Evolutionary conservation across 2,888 invertebrate genomes (phyloP).

Genomic region (Caenorhabditis auriculariae): DNA sequence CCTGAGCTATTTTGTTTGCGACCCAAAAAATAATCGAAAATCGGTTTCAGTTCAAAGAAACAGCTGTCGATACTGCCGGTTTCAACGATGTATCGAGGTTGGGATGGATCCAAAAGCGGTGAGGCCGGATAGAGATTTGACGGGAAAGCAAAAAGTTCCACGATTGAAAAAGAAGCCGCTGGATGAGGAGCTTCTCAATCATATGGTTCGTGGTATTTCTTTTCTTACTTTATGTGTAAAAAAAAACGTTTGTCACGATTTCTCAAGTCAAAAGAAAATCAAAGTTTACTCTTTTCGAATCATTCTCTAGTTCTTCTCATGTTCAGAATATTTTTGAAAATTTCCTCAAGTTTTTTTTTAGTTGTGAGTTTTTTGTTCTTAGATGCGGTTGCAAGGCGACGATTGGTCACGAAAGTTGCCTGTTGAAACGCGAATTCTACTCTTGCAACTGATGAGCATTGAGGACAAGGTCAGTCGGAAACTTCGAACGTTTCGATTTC

Average conservation of each 20-base stretch:
- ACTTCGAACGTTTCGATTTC: background rate
- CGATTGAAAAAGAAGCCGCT: conserved; percentile 56
- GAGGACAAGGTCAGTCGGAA: conserved; percentile 56
- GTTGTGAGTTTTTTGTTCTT: conserved; percentile 5
- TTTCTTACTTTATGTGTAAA: background rate
- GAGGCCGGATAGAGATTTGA: conserved; percentile 60
- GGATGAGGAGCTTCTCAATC: conserved; percentile 60
- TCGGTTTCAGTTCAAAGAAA: conserved; percentile 59
- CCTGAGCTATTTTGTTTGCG: no score
- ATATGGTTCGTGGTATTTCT: conserved; percentile 44
- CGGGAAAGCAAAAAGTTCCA: conserved; percentile 61
- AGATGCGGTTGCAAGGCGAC: conserved; percentile 61
- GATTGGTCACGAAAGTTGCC: conserved; percentile 62
- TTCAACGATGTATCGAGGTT: conserved; percentile 58
- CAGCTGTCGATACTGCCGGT: conserved; percentile 60
- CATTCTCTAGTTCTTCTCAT: no score
- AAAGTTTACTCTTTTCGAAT: no score
- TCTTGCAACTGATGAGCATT: conserved; percentile 62
- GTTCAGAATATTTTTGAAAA: no score
- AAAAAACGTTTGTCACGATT: background rate
- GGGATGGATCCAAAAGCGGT: conserved; percentile 64
- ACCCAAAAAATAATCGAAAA: no score
- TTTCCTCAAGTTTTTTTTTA: no score
- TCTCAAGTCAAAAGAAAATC: background rate
- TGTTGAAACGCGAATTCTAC: conserved; percentile 55